A percentile compares a stretch with the other conserved stretches of the same genome.
Conservation (phyloP, 2,797 vertebrate species). For the Notamacropus eugenii region DNA sequence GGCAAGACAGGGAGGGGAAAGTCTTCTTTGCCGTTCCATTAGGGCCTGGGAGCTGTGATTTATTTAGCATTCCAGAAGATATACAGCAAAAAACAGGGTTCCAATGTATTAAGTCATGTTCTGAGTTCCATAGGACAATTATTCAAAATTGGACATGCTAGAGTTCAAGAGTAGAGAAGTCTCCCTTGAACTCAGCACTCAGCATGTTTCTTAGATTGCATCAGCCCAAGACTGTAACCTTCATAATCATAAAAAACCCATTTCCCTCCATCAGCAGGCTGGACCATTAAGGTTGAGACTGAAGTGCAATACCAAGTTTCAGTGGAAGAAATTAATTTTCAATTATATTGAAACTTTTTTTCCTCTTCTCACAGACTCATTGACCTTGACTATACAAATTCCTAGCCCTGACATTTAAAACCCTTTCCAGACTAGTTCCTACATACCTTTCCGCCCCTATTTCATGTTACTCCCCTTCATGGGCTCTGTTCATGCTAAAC, state of each 20-base stretch:
- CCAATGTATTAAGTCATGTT: neutral
- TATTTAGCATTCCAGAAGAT: conserved; percentile 66
- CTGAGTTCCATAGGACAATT: neutral
- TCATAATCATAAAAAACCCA: conserved; percentile 35
- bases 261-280: conserved; percentile 58
- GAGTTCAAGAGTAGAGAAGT: neutral
- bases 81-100: conserved; percentile 54
- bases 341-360: conserved; percentile 18
- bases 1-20: conserved; percentile 40
- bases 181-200: conserved; percentile 22
- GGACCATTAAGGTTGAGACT: conserved; percentile 49
- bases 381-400: neutral
- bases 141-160: neutral
- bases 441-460: neutral
- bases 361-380: neutral
- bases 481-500: neutral
- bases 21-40: conserved; percentile 52
- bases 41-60: conserved; percentile 51
- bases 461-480: neutral
- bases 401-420: neutral
- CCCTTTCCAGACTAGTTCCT: neutral
- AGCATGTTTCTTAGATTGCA: neutral
- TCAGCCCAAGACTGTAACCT: conserved; percentile 18
- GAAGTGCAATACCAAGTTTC: conserved; percentile 38
- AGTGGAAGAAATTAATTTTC: conserved; percentile 61